phyloP scores from a whole-genome alignment of 2,113 vertebrate species.

The Donacobius atricapilla region DNA sequence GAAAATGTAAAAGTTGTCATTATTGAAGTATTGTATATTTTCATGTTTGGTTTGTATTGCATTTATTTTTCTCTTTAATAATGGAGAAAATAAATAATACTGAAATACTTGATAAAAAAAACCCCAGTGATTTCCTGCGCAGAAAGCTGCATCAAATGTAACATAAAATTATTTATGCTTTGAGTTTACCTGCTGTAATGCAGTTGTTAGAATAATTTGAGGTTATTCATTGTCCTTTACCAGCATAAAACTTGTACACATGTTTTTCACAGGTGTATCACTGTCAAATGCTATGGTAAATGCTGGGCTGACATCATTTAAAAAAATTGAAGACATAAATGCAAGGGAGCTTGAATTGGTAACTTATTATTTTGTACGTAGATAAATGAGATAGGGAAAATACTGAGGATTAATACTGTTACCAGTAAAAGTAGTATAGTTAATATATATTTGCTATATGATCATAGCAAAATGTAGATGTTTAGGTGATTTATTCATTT shows the following conservation, averaged over 20 bases:
- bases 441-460: not conserved
- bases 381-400: not conserved
- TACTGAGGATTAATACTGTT: not conserved
- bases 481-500: not conserved
- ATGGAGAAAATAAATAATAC: not conserved
- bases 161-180: not conserved
- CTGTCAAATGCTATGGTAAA: conserved; percentile 93
- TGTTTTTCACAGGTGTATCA: conserved; percentile 80
- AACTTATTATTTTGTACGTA: conserved; percentile 1
- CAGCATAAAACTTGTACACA: not conserved
- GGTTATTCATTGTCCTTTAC: not conserved
- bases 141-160: not conserved
- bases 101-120: not conserved
- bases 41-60: not conserved
- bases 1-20: not conserved
- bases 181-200: not conserved
- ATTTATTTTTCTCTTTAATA: not conserved
- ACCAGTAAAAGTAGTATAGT: not conserved
- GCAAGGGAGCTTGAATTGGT: conserved; percentile 94
- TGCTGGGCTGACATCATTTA: conserved; percentile 91
- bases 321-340: conserved; percentile 90
- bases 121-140: not conserved
- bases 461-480: not conserved
- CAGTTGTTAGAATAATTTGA: conserved; percentile 15
- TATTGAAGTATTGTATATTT: not conserved